Conservation (phyloP, 2,888 invertebrate genomes). For the Marronus borbonicus region DNA sequence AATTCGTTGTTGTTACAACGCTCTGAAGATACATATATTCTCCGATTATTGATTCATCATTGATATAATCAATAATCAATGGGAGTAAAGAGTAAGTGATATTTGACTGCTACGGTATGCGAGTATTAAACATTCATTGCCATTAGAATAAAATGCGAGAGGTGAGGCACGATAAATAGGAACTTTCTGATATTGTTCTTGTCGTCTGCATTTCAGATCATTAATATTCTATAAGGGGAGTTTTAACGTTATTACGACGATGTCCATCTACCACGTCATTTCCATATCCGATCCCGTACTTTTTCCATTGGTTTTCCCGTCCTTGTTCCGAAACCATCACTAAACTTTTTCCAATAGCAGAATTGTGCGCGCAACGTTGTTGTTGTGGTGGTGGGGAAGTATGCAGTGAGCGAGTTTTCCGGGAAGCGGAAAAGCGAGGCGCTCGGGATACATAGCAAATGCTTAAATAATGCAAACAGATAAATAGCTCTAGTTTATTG, state of each 20-base stretch:
- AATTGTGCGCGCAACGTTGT: constrained; percentile 19
- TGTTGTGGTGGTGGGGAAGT: constrained; percentile 1
- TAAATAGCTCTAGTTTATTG: constrained; percentile 33
- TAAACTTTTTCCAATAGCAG: constrained; percentile 31
- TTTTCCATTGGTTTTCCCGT: background rate
- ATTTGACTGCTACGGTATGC: too few species aligned
- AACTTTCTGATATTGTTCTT: too few species aligned
- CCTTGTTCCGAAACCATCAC: background rate
- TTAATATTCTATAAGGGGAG: constrained; percentile 14
- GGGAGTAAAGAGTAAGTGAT: too few species aligned
- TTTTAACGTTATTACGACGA: background rate
- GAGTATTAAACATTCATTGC: too few species aligned
- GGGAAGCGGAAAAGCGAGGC: constrained; percentile 26
- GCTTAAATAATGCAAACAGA: constrained; percentile 39
- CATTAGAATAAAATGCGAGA: too few species aligned
- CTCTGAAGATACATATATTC: too few species aligned
- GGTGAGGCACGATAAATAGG: too few species aligned
- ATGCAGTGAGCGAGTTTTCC: background rate
- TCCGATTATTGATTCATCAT: too few species aligned
- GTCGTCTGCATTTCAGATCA: constrained; percentile 14
- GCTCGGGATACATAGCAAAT: constrained; percentile 1
- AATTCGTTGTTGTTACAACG: too few species aligned
- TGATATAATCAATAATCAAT: too few species aligned
- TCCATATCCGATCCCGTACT: background rate
- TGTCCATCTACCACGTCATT: background rate